Conservation (phyloP, 2,113 vertebrate genomes). For the Ailurus styani region DNA sequence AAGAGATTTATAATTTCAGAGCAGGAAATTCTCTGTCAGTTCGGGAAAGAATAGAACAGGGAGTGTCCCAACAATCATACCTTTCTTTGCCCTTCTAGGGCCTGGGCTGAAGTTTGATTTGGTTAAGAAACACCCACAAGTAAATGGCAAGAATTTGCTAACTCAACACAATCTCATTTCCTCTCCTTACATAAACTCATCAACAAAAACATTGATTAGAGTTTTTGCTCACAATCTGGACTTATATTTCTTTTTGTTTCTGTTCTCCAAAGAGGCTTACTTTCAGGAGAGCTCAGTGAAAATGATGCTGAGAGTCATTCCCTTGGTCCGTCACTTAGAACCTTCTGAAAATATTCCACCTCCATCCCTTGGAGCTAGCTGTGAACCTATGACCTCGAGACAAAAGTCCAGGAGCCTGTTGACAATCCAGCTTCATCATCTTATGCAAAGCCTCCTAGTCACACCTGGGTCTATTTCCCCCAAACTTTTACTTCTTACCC, state of each 20-base stretch:
- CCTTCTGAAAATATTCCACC: background rate
- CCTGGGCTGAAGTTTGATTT: conserved; percentile 37
- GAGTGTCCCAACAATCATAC: background rate
- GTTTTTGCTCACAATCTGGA: background rate
- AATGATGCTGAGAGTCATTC: background rate
- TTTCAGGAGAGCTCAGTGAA: background rate
- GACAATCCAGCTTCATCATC: background rate
- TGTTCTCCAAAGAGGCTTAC: background rate
- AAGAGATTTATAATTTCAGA: background rate
- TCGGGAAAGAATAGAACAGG: background rate
- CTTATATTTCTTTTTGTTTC: background rate
- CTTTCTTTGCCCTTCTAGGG: conserved; percentile 33
- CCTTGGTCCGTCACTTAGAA: background rate
- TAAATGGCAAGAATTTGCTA: background rate
- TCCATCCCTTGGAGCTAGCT: background rate
- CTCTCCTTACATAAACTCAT: conserved; percentile 60
- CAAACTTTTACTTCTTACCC: background rate
- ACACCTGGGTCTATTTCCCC: background rate
- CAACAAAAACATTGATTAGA: background rate
- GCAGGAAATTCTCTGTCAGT: conserved; percentile 23
- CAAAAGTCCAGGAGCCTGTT: background rate
- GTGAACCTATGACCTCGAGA: background rate
- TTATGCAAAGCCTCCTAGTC: background rate
- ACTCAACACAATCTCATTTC: conserved; percentile 18
- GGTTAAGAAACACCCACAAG: conserved; percentile 22